Evolutionary conservation across 2,113 vertebrate species (phyloP).

Genomic region (Cephalopterus ornatus): DNA sequence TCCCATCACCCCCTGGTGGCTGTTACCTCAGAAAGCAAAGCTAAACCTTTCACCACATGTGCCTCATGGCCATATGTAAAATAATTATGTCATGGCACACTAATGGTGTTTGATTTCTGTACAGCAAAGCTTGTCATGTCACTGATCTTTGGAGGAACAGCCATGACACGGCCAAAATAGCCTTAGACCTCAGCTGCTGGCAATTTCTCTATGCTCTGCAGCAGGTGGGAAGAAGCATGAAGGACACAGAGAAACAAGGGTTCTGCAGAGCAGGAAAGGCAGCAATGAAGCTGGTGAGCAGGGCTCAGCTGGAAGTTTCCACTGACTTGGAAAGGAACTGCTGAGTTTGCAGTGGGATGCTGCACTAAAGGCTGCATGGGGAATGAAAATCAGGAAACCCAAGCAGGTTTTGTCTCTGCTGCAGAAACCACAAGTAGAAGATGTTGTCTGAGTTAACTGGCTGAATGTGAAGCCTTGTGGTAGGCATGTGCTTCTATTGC

Average conservation of each 20-base stretch:
- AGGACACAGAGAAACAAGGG: neutral
- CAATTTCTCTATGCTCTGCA: neutral
- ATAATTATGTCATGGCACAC: neutral
- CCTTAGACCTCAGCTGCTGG: neutral
- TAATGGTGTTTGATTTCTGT: neutral
- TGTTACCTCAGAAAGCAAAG: neutral
- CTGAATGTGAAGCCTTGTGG: neutral
- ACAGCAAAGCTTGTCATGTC: neutral
- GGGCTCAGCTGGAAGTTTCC: neutral
- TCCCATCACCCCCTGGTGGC: neutral
- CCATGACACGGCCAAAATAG: neutral
- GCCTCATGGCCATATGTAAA: neutral
- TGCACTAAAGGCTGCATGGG: neutral
- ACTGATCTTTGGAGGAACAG: neutral
- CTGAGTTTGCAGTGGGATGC: neutral
- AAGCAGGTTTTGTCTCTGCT: neutral
- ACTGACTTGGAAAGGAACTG: neutral
- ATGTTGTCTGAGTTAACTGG: neutral
- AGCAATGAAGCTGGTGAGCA: rapidly evolving
- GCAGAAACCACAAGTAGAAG: neutral
- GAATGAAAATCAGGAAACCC: neutral
- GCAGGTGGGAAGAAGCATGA: neutral
- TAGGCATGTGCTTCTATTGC: rapidly evolving
- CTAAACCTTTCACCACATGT: neutral
- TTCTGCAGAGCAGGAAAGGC: neutral